Evolutionary conservation across 2,113 vertebrate genomes (phyloP).

Genomic region (Brachyhypopomus occidentalis): DNA sequence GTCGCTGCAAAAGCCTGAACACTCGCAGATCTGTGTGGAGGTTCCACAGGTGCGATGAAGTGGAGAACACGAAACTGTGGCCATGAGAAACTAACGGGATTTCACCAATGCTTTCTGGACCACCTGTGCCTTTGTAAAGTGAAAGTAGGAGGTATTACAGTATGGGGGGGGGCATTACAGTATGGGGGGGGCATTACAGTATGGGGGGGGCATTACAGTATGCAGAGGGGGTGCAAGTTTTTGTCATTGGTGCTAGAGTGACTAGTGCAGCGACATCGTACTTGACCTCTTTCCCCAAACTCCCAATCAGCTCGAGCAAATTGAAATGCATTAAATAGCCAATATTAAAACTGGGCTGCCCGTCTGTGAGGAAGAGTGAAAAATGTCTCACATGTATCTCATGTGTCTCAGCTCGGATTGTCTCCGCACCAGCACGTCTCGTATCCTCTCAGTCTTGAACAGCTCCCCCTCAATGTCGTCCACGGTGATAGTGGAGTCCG

Average conservation of each 20-base stretch:
- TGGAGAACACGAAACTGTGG: too few relatives aligned
- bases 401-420: conserved; percentile 82
- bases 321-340: neutral
- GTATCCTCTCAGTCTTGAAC: conserved; percentile 80
- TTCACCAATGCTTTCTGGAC: neutral
- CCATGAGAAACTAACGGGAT: too few relatives aligned
- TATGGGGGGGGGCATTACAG: too few relatives aligned
- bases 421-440: conserved; percentile 78
- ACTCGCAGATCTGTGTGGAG: too few relatives aligned
- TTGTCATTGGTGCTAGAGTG: too few relatives aligned
- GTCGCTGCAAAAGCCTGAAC: too few relatives aligned
- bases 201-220: too few relatives aligned
- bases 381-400: conserved; percentile 78
- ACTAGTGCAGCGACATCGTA: neutral
- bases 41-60: too few relatives aligned
- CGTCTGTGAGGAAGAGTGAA: neutral
- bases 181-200: too few relatives aligned
- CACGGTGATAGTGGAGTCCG: conserved; percentile 76
- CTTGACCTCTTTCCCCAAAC: neutral
- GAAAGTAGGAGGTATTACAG: too few relatives aligned
- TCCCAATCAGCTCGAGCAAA: neutral
- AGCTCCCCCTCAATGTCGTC: conserved; percentile 81
- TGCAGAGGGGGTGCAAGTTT: too few relatives aligned
- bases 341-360: neutral
- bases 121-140: conserved; percentile 2